Percentiles rank a stretch among this genome's conserved stretches.
These are phyloP conservation scores for Clarias macrocephalus DNA, from an alignment of 2,113 vertebrate genomes.

Conservation along the genomic window DNA sequence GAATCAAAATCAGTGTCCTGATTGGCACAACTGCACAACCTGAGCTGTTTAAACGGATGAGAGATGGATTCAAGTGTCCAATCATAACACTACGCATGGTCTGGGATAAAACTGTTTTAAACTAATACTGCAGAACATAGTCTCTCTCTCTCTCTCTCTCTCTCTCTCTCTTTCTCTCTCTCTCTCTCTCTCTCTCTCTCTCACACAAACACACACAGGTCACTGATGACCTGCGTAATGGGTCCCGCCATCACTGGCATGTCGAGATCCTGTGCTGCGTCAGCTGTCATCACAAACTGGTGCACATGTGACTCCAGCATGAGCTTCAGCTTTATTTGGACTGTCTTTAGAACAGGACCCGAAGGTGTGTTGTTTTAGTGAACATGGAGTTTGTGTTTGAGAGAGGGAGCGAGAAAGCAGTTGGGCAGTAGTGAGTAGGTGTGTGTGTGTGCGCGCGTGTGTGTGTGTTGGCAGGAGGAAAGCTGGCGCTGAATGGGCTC, in stretches of 20 bases:
- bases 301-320: conserved; percentile 2
- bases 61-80: neutral
- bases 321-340: conserved; percentile 36
- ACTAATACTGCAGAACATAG: neutral
- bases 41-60: conserved; percentile 67
- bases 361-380: conserved; percentile 34
- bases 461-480: conserved; percentile 41
- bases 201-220: neutral
- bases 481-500: conserved; percentile 76
- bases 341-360: conserved; percentile 10
- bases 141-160: neutral
- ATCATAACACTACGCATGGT: neutral
- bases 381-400: conserved; percentile 13
- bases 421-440: neutral
- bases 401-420: neutral
- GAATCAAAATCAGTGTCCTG: conserved; percentile 56
- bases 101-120: neutral
- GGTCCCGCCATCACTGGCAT: neutral
- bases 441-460: conserved; percentile 33
- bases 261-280: conserved; percentile 20
- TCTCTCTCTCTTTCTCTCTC: neutral
- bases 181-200: neutral
- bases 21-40: conserved; percentile 61
- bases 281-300: conserved; percentile 45
- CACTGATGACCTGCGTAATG: conserved; percentile 38